These are phyloP conservation scores for Cryptoblepharus egeriae DNA, from an alignment of 2,797 vertebrate species.

Conservation along the genomic window DNA sequence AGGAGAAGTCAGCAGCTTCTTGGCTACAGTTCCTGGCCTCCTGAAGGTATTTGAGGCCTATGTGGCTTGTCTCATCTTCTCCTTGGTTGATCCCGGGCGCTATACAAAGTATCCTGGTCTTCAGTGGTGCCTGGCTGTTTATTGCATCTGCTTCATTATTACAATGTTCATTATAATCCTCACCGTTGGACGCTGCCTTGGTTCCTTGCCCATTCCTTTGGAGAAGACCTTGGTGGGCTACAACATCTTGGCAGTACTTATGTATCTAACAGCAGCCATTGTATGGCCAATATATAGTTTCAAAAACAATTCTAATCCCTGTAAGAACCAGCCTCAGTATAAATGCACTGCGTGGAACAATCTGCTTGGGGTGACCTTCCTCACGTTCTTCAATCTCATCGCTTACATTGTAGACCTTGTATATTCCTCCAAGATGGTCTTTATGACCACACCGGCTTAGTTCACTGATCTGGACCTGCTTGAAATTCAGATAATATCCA, in stretches of 20 bases:
- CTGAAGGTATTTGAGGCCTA: constrained; percentile 89
- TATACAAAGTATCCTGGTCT: neutral
- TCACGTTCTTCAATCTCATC: constrained; percentile 85
- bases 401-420: constrained; percentile 84
- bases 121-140: constrained; percentile 86
- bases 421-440: constrained; percentile 83
- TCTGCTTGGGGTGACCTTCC: constrained; percentile 77
- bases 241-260: constrained; percentile 81
- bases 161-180: constrained; percentile 82
- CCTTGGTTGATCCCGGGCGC: accelerated
- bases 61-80: constrained; percentile 87
- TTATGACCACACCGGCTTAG: constrained; percentile 73
- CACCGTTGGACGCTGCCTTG: constrained; percentile 80
- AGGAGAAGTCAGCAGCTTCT: constrained; percentile 85
- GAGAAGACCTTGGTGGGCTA: constrained; percentile 80
- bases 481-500: neutral
- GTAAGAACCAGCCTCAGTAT: too few relatives aligned
- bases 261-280: constrained; percentile 85
- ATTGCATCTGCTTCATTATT: constrained; percentile 85
- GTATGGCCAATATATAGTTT: constrained; percentile 88
- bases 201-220: constrained; percentile 76
- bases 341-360: constrained; percentile 67
- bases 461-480: accelerated
- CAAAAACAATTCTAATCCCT: accelerated
- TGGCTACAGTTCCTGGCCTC: constrained; percentile 85